Percentiles rank a stretch among this genome's conserved stretches.
Conservation (phyloP, 1,140 invertebrate species). For the Drosophila nikananu region DNA sequence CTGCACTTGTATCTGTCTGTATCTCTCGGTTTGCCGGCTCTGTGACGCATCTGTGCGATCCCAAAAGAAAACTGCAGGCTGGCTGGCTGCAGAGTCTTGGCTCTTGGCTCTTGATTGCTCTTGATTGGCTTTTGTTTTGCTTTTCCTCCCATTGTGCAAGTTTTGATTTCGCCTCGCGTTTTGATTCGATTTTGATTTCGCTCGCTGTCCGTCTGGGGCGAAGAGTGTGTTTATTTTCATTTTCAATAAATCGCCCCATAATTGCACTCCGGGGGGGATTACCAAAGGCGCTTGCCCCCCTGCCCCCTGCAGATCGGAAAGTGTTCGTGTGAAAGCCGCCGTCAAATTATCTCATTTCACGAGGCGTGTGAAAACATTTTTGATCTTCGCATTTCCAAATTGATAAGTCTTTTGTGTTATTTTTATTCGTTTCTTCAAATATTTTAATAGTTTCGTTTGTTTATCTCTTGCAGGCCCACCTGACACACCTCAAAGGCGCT, state of each 20-base stretch:
- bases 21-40: constrained; percentile 17
- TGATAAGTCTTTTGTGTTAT: constrained; percentile 43
- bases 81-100: constrained; percentile 20
- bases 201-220: constrained; percentile 12
- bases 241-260: constrained; percentile 67
- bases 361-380: constrained; percentile 69
- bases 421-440: constrained; percentile 33
- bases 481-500: constrained; percentile 36
- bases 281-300: constrained; percentile 15
- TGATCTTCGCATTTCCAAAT: constrained; percentile 58
- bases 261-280: constrained; percentile 60
- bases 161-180: constrained; percentile 41
- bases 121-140: constrained; percentile 59
- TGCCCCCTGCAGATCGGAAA: neutral
- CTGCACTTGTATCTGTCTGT: constrained; percentile 14
- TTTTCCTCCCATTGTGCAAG: constrained; percentile 36
- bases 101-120: constrained; percentile 59
- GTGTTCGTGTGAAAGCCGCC: constrained; percentile 56
- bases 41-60: constrained; percentile 60
- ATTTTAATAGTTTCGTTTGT: constrained; percentile 63
- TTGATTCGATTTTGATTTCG: constrained; percentile 44
- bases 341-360: constrained; percentile 52
- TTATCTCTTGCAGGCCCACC: constrained; percentile 52
- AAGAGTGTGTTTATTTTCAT: constrained; percentile 54
- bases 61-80: constrained; percentile 34